Evolutionary conservation across 1,140 invertebrate genomes (phyloP), one percentile per base, ranked within the genome.

Genomic region (Acromyrmex charruanus): DNA sequence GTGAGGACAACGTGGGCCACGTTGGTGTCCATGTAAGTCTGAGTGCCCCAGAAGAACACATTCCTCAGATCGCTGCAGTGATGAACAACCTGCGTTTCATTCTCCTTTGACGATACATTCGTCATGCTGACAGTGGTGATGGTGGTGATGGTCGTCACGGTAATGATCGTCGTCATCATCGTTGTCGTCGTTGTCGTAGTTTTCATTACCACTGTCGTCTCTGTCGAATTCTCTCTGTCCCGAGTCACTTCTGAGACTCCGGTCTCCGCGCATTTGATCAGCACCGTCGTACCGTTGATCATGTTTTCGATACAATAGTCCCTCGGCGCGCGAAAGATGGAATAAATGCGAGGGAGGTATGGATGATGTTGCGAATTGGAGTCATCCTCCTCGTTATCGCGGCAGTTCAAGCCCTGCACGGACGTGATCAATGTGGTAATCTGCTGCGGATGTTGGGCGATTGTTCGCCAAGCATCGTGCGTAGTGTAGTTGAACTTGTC

Each of bases 11-110:
- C 88, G 55, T 95, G 93, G 2, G 90, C 91, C 2, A 94, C 88
- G 61, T 94, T 95, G 14, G 92, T 91, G 35, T 87, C 68, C 93
- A 94, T 94, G 84, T 94, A 94, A 0, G 93, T 94, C 63, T 93
- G 84, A 1, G 93, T 90, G 18, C 93, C 94, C 93, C 92, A 94
- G 86, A 94, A 94, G 4, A 88, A 85, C 0, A 93, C 86, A 81
- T 44, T 44, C 7, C 39, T 44, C 51, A 92, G 80, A 1, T 66
- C 58, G 69, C 81, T 53, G 35, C 53, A 55, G 21, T 69, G 77
- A 58, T 18, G 10, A 65, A 44, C 7, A 58, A 59, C n/a, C 31
- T 31, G 53, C 55, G 28, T n/a, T 6, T 63, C 25, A 4, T 53
- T 14, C 0, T 49, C 51, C 12, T n/a, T 61, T 18, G 77, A 53